Conservation (phyloP, 2,797 vertebrate species). For the Cirrhinus molitorella region DNA sequence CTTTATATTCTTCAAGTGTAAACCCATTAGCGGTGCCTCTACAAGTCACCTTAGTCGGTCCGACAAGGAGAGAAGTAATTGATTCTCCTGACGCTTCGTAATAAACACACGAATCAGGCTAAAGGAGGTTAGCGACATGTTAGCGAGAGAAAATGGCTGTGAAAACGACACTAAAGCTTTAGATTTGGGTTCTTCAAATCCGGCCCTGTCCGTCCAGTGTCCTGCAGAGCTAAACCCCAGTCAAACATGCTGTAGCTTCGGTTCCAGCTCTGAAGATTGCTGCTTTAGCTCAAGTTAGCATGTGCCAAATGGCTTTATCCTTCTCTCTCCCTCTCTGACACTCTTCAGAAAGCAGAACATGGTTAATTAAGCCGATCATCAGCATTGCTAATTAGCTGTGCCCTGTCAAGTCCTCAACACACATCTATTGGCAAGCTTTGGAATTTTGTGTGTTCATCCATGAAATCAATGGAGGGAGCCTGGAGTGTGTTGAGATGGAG, state of each 20-base stretch:
- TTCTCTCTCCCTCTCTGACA: slow-evolving; percentile 26
- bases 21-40: slow-evolving; percentile 8
- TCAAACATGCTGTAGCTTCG: not conserved
- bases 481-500: slow-evolving; percentile 20
- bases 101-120: not conserved
- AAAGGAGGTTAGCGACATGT: not conserved
- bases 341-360: slow-evolving; percentile 64
- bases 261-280: not conserved
- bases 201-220: not conserved
- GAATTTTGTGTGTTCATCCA: slow-evolving; percentile 47
- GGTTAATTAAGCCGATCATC: slow-evolving; percentile 74
- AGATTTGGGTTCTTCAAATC: not conserved
- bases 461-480: slow-evolving; percentile 50
- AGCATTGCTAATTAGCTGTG: slow-evolving; percentile 73
- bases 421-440: slow-evolving; percentile 61
- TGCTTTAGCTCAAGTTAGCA: slow-evolving; percentile 4
- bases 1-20: slow-evolving; percentile 28
- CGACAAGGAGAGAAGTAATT: slow-evolving; percentile 8
- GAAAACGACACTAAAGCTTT: not conserved
- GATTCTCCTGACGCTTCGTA: slow-evolving; percentile 27
- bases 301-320: slow-evolving; percentile 44
- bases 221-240: not conserved
- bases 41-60: slow-evolving; percentile 3
- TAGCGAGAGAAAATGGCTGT: not conserved
- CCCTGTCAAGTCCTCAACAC: slow-evolving; percentile 65